Evolutionary conservation across 2,113 vertebrate genomes (phyloP).

Genomic region (Vulpes lagopus): DNA sequence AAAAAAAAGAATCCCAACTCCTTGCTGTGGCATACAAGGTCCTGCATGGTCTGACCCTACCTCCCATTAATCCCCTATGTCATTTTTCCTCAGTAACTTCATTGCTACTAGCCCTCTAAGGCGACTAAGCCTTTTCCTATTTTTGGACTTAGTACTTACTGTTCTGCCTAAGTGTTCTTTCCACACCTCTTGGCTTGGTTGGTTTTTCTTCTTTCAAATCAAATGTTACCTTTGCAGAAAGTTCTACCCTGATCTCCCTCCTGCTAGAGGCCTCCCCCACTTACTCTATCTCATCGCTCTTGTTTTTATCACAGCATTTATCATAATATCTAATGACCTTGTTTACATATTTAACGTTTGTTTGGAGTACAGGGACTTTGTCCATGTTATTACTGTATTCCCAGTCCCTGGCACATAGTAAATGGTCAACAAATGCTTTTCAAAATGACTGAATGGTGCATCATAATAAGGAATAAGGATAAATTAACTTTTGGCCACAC

Average conservation of each 20-base stretch:
- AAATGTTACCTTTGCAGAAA: background rate
- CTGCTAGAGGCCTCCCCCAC: background rate
- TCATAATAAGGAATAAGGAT: slow-evolving; percentile 37
- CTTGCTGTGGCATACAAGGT: background rate
- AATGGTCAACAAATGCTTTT: slow-evolving; percentile 23
- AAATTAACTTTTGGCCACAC: background rate
- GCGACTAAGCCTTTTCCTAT: background rate
- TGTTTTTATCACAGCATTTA: slow-evolving; percentile 10
- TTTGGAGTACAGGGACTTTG: slow-evolving; percentile 1
- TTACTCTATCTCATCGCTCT: background rate
- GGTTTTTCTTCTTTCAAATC: background rate
- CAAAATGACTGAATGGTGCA: background rate
- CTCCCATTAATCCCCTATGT: background rate
- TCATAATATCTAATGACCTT: background rate
- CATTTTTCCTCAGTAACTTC: background rate
- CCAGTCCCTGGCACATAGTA: background rate
- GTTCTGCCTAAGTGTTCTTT: background rate
- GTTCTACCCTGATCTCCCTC: background rate
- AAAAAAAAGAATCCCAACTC: background rate
- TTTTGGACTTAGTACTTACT: background rate
- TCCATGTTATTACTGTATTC: slow-evolving; percentile 21
- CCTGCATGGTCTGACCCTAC: background rate
- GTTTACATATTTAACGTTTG: background rate
- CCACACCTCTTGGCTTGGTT: background rate
- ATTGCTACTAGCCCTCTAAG: background rate